A percentile compares a stretch with the other conserved stretches of the same genome.
Conservation (phyloP, 2,113 vertebrate genomes). For the Pontoporia blainvillei region DNA sequence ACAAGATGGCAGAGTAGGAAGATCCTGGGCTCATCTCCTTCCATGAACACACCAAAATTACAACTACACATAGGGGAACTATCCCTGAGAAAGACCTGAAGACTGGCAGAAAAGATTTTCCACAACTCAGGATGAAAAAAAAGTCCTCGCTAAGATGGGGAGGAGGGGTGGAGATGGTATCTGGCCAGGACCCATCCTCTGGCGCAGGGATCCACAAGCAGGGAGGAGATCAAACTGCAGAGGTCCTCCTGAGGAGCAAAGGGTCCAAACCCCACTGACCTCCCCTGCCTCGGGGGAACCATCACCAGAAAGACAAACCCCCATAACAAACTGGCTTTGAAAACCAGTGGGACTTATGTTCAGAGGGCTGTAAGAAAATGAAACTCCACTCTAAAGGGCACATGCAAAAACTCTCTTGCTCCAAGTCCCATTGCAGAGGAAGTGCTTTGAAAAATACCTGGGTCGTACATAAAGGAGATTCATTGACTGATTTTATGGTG, state of each 20-base stretch:
- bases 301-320: background rate
- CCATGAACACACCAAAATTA: background rate
- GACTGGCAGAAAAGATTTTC: background rate
- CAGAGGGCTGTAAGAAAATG: background rate
- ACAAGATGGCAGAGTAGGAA: background rate
- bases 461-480: background rate
- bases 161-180: background rate
- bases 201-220: background rate
- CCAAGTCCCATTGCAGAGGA: background rate
- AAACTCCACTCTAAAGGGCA: background rate
- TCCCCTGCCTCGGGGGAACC: background rate
- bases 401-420: background rate
- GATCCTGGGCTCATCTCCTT: background rate
- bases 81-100: background rate
- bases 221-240: background rate
- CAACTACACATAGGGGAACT: background rate
- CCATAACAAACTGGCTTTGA: background rate
- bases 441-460: background rate
- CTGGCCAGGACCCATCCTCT: background rate
- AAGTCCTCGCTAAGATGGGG: background rate
- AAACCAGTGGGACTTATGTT: background rate
- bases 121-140: background rate
- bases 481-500: background rate
- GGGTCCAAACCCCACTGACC: background rate
- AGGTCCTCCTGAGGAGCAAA: background rate